Conservation (phyloP, 2,113 vertebrate species). For the Cephalopterus ornatus region DNA sequence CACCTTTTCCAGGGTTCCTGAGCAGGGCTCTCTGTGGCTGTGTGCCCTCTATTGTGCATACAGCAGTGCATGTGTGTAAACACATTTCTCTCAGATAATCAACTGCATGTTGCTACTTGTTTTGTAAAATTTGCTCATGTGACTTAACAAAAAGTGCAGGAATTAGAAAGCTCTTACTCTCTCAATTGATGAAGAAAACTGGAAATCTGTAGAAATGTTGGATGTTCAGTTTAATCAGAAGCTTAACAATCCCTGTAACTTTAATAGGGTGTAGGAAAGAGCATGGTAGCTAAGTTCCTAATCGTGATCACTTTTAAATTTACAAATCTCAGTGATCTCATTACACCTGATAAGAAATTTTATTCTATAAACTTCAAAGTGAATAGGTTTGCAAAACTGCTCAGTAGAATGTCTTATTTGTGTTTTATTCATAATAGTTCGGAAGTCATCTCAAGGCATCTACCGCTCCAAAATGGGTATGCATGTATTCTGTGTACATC, state of each 20-base stretch:
- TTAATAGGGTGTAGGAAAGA: not conserved
- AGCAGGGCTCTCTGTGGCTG: not conserved
- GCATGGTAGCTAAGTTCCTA: not conserved
- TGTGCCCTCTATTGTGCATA: not conserved
- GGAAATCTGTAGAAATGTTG: not conserved
- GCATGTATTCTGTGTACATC: slow-evolving; percentile 24
- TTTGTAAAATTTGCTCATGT: not conserved
- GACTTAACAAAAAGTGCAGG: not conserved
- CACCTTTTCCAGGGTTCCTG: not conserved
- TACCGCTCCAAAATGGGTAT: slow-evolving; percentile 22
- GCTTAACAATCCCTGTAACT: not conserved
- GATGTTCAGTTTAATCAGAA: not conserved
- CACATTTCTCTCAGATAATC: not conserved
- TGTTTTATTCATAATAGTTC: slow-evolving; percentile 36
- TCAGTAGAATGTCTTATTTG: slow-evolving; percentile 21
- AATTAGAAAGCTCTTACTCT: not conserved
- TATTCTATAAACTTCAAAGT: not conserved
- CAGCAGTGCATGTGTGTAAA: accelerated
- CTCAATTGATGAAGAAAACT: not conserved
- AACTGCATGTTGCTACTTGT: not conserved
- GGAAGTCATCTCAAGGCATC: slow-evolving; percentile 38
- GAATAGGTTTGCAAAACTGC: slow-evolving; percentile 1
- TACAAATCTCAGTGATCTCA: not conserved
- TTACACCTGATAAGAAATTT: not conserved
- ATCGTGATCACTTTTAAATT: not conserved